Conservation (phyloP, 2,113 vertebrate species). For the Sialia sialis region DNA sequence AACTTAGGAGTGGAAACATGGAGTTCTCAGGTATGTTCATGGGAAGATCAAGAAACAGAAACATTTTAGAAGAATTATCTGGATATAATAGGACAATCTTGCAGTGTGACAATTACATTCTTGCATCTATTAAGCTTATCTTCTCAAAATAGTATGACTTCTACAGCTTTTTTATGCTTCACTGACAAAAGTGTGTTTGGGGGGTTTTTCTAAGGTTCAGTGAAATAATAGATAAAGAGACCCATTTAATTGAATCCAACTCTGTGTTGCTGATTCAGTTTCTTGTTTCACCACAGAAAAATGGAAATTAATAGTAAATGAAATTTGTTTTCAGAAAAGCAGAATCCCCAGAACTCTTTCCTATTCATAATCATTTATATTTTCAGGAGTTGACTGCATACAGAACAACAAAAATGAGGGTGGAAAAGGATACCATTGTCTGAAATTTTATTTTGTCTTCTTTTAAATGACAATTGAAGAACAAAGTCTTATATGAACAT, state of each 20-base stretch:
- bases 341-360: background rate
- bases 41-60: slow-evolving; percentile 12
- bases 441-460: background rate
- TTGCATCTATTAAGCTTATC: background rate
- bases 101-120: background rate
- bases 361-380: background rate
- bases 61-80: background rate
- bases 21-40: slow-evolving; percentile 14
- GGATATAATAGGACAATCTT: background rate
- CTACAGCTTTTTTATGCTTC: background rate
- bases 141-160: background rate
- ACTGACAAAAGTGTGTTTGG: background rate
- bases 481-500: background rate
- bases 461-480: background rate
- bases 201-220: background rate
- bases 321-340: background rate
- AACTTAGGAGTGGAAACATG: background rate
- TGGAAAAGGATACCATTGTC: no score
- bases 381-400: background rate
- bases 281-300: background rate
- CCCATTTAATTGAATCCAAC: background rate
- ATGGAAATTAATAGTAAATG: background rate
- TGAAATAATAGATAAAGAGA: background rate
- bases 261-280: background rate
- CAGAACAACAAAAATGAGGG: background rate